phyloP scores from a whole-genome alignment of 2,113 vertebrate species.

The Perca flavescens region DNA sequence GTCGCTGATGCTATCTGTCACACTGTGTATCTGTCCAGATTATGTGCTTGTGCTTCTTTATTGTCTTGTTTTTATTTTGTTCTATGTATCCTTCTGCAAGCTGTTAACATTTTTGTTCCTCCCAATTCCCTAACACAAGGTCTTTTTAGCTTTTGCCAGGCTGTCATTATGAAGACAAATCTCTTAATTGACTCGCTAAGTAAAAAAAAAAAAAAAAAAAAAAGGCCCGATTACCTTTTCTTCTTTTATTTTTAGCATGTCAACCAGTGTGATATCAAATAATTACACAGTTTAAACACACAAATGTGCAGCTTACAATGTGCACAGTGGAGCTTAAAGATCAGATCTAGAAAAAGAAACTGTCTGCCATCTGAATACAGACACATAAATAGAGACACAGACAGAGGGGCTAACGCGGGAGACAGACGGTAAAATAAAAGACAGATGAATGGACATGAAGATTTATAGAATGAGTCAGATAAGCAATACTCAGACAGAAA shows the following conservation, averaged over 20 bases:
- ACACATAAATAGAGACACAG: slow-evolving; percentile 44
- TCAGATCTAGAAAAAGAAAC: slow-evolving; percentile 13
- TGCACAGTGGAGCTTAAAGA: slow-evolving; percentile 36
- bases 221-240: slow-evolving; percentile 8
- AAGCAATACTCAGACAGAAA: slow-evolving; percentile 56
- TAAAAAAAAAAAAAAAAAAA: slow-evolving; percentile 36
- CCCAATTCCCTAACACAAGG: background rate
- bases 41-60: slow-evolving; percentile 2
- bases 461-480: slow-evolving; percentile 67
- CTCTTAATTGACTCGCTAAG: slow-evolving; percentile 42
- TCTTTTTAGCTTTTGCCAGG: slow-evolving; percentile 27
- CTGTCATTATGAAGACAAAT: slow-evolving; percentile 47
- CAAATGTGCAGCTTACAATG: slow-evolving; percentile 7
- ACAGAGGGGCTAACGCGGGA: slow-evolving; percentile 8
- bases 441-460: slow-evolving; percentile 40
- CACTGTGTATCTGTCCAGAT: slow-evolving; percentile 24
- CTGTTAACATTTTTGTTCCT: slow-evolving; percentile 5
- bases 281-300: slow-evolving; percentile 23
- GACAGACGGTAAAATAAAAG: slow-evolving; percentile 51
- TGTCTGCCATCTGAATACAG: slow-evolving; percentile 22
- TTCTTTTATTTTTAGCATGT: slow-evolving; percentile 1
- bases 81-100: slow-evolving; percentile 19
- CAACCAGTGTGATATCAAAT: slow-evolving; percentile 17
- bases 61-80: slow-evolving; percentile 11
- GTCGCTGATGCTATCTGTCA: slow-evolving; percentile 34